These are phyloP conservation scores for Caerostris extrusa DNA, from an alignment of 1,140 invertebrate genomes.

Conservation along the genomic window DNA sequence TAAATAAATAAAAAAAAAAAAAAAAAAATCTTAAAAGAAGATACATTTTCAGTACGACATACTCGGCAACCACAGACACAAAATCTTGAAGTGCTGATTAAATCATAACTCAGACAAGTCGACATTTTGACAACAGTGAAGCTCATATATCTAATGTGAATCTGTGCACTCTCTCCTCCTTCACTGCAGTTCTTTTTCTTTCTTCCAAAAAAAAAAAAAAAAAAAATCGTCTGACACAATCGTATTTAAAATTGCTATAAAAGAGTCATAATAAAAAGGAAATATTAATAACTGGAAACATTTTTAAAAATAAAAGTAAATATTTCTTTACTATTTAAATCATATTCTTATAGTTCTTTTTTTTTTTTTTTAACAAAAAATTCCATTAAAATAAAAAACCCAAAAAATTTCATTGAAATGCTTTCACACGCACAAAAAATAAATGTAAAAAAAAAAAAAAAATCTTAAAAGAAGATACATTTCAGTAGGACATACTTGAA, in stretches of 20 bases:
- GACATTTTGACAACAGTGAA: slow-evolving; percentile 13
- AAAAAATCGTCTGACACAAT: slow-evolving; percentile 1
- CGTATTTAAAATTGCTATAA: no score
- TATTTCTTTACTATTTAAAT: no score
- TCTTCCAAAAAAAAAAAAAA: not conserved
- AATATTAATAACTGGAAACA: no score
- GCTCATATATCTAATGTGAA: slow-evolving; percentile 38
- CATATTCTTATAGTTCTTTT: no score
- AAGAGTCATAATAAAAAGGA: no score
- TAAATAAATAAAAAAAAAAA: no score
- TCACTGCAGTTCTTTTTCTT: not conserved
- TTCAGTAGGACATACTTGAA: not conserved
- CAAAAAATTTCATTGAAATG: no score
- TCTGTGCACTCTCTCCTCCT: not conserved
- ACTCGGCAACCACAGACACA: not conserved
- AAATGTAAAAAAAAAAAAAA: not conserved
- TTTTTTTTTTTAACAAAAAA: no score
- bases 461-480: not conserved
- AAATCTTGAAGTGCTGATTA: not conserved
- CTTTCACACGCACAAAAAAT: no score
- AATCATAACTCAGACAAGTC: slow-evolving; percentile 27
- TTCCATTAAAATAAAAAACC: no score
- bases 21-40: not conserved
- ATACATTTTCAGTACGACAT: not conserved
- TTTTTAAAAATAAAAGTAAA: no score